These are phyloP conservation scores for Dinothrombium tinctorium DNA, from an alignment of 1,140 invertebrate species.

Conservation along the genomic window DNA sequence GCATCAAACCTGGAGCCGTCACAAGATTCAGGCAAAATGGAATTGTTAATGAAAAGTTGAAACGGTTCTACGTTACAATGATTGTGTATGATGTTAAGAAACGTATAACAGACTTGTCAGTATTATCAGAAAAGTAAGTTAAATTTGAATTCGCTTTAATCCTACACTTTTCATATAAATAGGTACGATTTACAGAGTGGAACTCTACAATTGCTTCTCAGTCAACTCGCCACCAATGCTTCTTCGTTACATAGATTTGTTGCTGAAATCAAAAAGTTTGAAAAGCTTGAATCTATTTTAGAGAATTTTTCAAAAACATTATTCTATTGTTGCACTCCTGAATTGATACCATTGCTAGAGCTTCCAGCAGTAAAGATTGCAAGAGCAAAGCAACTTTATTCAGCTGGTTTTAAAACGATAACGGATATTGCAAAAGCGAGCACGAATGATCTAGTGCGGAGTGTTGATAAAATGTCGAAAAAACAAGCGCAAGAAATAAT, in stretches of 20 bases:
- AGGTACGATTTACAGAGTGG: slow-evolving; percentile 28
- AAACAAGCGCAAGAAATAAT: not conserved
- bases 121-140: slow-evolving; percentile 35
- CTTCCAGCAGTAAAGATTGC: slow-evolving; percentile 54
- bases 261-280: slow-evolving; percentile 44
- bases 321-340: slow-evolving; percentile 41
- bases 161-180: not conserved
- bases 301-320: slow-evolving; percentile 36
- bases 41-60: slow-evolving; percentile 19
- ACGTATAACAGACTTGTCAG: slow-evolving; percentile 38
- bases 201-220: slow-evolving; percentile 44
- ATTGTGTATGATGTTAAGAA: slow-evolving; percentile 61
- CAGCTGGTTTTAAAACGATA: slow-evolving; percentile 50
- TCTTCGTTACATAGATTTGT: slow-evolving; percentile 41
- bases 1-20: slow-evolving; percentile 14
- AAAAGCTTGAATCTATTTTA: slow-evolving; percentile 50
- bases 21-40: not conserved
- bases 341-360: slow-evolving; percentile 55
- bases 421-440: slow-evolving; percentile 44
- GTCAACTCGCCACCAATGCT: slow-evolving; percentile 38
- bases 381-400: slow-evolving; percentile 53
- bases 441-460: slow-evolving; percentile 16
- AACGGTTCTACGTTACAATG: slow-evolving; percentile 58
- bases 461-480: not conserved
- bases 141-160: not conserved